Conservation (phyloP, 2,888 invertebrate species). For the Nomada fabriciana region DNA sequence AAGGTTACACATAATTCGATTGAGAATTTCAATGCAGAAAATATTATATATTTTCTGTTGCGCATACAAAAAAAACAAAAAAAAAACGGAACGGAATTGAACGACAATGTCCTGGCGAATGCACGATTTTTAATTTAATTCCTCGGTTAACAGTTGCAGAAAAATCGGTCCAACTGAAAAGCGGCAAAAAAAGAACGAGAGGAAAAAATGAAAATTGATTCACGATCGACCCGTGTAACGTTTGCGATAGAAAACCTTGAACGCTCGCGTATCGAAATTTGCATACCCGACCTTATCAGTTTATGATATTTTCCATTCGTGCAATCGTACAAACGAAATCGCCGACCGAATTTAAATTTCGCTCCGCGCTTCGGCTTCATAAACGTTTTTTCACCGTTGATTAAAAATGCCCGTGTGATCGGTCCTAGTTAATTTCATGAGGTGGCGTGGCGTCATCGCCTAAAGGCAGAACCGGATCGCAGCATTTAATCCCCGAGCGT, state of each 20-base stretch:
- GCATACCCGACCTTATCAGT: constrained; percentile 40
- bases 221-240: constrained; percentile 15
- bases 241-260: constrained; percentile 28
- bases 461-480: not conserved
- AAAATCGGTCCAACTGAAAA: not conserved
- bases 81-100: too few relatives aligned
- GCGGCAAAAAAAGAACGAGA: too few relatives aligned
- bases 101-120: too few relatives aligned
- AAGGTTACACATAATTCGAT: too few relatives aligned
- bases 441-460: not conserved
- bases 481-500: constrained; percentile 21
- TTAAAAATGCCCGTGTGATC: constrained; percentile 36
- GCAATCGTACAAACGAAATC: not conserved
- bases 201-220: constrained; percentile 34
- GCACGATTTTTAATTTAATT: not conserved
- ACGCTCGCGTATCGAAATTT: constrained; percentile 15
- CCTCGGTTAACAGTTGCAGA: not conserved
- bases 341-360: constrained; percentile 23
- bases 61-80: too few relatives aligned
- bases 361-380: not conserved
- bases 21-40: too few relatives aligned
- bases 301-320: constrained; percentile 12
- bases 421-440: not conserved
- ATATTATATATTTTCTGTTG: too few relatives aligned
- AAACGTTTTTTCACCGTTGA: constrained; percentile 16